phyloP scores from a whole-genome alignment of 2,888 invertebrate genomes.

The Phyllotreta striolata region DNA sequence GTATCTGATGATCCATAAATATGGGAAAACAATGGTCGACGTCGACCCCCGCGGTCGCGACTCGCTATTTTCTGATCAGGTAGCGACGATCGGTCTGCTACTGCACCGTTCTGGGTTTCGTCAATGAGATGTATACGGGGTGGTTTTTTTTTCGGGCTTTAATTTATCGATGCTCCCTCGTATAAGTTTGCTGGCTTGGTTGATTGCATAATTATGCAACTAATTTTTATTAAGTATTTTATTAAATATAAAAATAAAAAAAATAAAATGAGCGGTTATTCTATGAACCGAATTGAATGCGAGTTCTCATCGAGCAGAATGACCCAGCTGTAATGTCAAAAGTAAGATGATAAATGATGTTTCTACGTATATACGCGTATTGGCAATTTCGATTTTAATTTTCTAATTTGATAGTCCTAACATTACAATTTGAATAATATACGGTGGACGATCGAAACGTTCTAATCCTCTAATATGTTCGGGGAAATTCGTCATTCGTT shows the following conservation, averaged over 20 bases:
- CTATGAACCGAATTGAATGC: neutral
- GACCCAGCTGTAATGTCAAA: conserved; percentile 32
- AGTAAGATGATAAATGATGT: conserved; percentile 27
- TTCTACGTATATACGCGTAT: conserved; percentile 13
- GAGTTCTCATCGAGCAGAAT: conserved; percentile 27
- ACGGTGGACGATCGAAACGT: no score
- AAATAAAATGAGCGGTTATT: no score
- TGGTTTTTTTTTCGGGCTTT: neutral
- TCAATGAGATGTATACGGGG: conserved; percentile 7
- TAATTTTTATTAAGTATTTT: no score
- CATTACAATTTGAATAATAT: no score
- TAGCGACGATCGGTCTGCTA: conserved; percentile 17
- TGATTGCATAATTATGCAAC: no score
- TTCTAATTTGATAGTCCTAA: no score
- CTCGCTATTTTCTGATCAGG: conserved; percentile 42
- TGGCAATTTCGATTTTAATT: conserved; percentile 19
- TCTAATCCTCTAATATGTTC: no score
- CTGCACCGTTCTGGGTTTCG: conserved; percentile 27
- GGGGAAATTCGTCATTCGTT: no score
- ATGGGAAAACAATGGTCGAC: conserved; percentile 53
- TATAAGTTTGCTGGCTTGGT: neutral
- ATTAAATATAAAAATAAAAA: no score
- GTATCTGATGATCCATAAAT: conserved; percentile 59
- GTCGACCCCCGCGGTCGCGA: conserved; percentile 42
- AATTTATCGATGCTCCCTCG: no score